A percentile compares a stretch with the other conserved stretches of the same genome.
Evolutionary conservation across 2,888 invertebrate genomes (phyloP).

Genomic region (Dendrolimus houi): DNA sequence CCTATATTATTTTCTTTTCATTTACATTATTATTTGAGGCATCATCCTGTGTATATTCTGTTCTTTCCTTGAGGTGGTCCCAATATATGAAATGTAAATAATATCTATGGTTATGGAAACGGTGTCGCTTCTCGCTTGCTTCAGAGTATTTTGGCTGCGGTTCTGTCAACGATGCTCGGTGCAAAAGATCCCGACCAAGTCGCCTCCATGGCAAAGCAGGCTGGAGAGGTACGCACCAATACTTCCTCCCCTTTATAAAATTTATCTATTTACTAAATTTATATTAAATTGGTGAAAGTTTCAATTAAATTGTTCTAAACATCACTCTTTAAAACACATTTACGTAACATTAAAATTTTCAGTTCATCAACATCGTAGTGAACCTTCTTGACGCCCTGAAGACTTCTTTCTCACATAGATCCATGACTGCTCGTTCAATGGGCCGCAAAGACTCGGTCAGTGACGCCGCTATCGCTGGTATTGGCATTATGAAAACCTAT

Average conservation of each 20-base stretch:
- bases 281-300: too few relatives aligned
- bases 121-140: constrained; percentile 77
- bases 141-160: constrained; percentile 95
- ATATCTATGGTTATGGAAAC: constrained; percentile 72
- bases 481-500: constrained; percentile 93
- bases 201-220: constrained; percentile 95
- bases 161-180: constrained; percentile 93
- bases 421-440: constrained; percentile 87
- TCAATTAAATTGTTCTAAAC: too few relatives aligned
- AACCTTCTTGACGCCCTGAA: constrained; percentile 93
- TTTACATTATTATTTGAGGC: not conserved
- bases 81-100: constrained; percentile 55
- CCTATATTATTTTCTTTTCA: not conserved
- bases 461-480: constrained; percentile 91
- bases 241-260: constrained; percentile 34
- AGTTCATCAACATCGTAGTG: constrained; percentile 95
- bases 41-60: not conserved
- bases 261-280: constrained; percentile 1
- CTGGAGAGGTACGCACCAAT: constrained; percentile 90
- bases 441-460: constrained; percentile 93
- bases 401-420: constrained; percentile 94
- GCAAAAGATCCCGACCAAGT: constrained; percentile 94
- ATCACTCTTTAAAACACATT: too few relatives aligned
- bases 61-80: constrained; percentile 48
- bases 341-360: constrained; percentile 14